Conservation (phyloP, 2,888 invertebrate genomes). For the Perithous albicinctus region DNA sequence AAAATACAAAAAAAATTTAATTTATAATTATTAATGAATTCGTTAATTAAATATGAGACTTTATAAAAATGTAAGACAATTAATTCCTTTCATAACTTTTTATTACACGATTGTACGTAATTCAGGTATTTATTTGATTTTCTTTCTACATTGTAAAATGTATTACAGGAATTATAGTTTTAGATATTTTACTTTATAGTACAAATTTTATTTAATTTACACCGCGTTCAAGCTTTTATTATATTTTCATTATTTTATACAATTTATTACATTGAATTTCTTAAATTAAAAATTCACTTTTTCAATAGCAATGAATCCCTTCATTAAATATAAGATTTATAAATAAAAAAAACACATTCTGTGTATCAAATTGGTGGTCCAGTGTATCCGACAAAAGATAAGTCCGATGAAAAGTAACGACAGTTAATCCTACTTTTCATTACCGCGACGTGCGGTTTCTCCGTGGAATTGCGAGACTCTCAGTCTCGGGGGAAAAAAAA, state of each 20-base stretch:
- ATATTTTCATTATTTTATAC: not conserved
- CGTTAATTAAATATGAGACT: not conserved
- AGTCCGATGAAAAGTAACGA: conserved; percentile 20
- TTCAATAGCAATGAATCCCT: not conserved
- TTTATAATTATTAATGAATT: not conserved
- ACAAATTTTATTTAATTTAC: too few species aligned
- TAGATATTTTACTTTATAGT: too few species aligned
- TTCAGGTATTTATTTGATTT: too few species aligned
- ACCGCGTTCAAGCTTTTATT: not conserved
- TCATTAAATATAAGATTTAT: not conserved
- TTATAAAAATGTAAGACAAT: too few species aligned
- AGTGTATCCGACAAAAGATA: not conserved
- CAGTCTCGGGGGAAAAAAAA: conserved; percentile 7
- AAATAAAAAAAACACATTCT: not conserved
- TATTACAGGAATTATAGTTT: too few species aligned
- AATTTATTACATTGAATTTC: not conserved
- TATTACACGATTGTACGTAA: too few species aligned
- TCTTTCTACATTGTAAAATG: too few species aligned
- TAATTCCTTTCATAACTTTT: too few species aligned
- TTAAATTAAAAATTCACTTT: not conserved
- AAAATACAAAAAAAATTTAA: too few species aligned
- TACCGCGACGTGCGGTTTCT: conserved; percentile 16
- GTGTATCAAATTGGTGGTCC: not conserved
- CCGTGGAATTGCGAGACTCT: conserved; percentile 33
- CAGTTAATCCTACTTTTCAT: conserved; percentile 48